Evolutionary conservation across 2,797 vertebrate species (phyloP), one percentile per base, ranked within the genome.

Genomic region (Erpetoichthys calabaricus): DNA sequence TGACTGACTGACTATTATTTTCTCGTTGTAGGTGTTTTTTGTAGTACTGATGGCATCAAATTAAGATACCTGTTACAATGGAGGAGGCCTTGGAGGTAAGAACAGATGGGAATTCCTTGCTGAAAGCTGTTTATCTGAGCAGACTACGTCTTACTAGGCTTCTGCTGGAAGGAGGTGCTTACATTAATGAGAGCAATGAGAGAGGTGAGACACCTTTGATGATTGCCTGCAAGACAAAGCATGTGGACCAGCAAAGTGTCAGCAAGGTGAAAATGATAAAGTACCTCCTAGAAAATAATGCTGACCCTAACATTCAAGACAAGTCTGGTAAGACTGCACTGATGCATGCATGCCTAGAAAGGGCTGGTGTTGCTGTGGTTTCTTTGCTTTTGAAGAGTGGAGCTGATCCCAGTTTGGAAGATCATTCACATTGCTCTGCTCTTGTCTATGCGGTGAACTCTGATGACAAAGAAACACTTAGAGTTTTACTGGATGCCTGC

Each of bases 221-320:
- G 90, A 81, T 92, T 2, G 91, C 92, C 51, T 95, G 92, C 64
- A 84, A 80, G 64, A 93, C 84, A 9, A 81, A 75, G 41, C 88
- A 92, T 2, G 55, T 55, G 0, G 92, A 97, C 45, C 55, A 73
- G 5, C 92, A 94, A 74, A 91, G 93, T 0, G 85, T 81, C 54
- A 82, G 88, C 68, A 89, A 89, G 67, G 78, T 72, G 52, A 91
- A 82, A 65, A 89, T 95, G 80, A 84, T 97, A 41, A 89, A 87
- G 64, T 96, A 94, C 58, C 82, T 97, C 3, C 73, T 97, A 60
- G 90, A 97, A 70, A 90, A 87, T 57, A 88, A 86, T 4, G 94
- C 94, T 0, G 92, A 98, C 62, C 90, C 94, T 0, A 88, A 96
- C 73, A 96, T 95, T 61, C 94, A 96, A 68, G 94, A 95, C 78